A percentile compares a stretch with the other conserved stretches of the same genome.
Conservation (phyloP, 1,140 invertebrate species). For the Euura saliciscinereae region DNA sequence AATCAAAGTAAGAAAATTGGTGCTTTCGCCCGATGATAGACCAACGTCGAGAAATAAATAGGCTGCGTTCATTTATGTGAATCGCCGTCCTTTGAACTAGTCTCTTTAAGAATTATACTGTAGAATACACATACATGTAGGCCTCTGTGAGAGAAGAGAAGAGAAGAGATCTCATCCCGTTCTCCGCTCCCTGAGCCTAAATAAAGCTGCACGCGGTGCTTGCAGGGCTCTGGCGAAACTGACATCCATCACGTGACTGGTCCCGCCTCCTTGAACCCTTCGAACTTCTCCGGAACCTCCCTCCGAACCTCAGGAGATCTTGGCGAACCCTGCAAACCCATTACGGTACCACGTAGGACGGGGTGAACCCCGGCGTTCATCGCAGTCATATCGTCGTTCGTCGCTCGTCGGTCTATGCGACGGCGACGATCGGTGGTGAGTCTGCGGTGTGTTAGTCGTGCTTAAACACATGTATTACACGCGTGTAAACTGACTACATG, state of each 20-base stretch:
- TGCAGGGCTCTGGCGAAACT: not conserved
- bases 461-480: slow-evolving; percentile 58
- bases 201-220: slow-evolving; percentile 6
- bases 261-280: slow-evolving; percentile 6
- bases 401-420: too few species aligned
- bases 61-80: too few species aligned
- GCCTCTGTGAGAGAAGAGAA: not conserved
- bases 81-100: too few species aligned
- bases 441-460: slow-evolving; percentile 19
- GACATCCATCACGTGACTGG: not conserved
- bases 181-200: not conserved
- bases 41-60: too few species aligned
- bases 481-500: slow-evolving; percentile 57
- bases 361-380: too few species aligned
- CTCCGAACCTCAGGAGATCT: not conserved
- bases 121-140: too few species aligned
- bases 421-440: not conserved
- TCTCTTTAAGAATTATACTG: too few species aligned
- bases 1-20: too few species aligned
- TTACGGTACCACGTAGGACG: not conserved
- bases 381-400: too few species aligned
- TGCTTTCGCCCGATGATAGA: too few species aligned
- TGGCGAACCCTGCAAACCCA: slow-evolving; percentile 6
- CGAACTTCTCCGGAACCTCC: not conserved
- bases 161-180: not conserved